phyloP scores from a whole-genome alignment of 2,797 vertebrate species.

The Centropyge bicolor region DNA sequence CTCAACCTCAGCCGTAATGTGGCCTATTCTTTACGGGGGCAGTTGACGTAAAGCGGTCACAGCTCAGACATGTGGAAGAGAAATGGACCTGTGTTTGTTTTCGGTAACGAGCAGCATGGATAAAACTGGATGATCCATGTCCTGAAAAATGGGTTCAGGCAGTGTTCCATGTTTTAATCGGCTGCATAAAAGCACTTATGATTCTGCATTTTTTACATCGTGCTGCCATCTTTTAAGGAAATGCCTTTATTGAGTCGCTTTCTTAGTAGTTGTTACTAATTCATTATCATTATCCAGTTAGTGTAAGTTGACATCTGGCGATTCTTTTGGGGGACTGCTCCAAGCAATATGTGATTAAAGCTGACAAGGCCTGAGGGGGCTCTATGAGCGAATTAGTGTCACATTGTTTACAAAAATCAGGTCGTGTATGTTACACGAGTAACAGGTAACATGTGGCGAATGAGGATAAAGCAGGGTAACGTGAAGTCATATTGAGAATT shows the following conservation, averaged over 20 bases:
- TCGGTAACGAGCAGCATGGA: neutral
- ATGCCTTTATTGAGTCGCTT: neutral
- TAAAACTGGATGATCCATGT: constrained; percentile 8
- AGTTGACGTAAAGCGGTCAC: constrained; percentile 20
- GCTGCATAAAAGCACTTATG: neutral
- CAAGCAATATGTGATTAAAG: constrained; percentile 45
- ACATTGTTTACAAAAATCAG: neutral
- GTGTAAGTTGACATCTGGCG: constrained; percentile 32
- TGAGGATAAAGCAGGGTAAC: neutral
- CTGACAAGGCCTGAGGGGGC: constrained; percentile 38
- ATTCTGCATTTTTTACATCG: constrained; percentile 21
- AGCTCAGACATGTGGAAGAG: constrained; percentile 16
- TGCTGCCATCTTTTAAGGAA: neutral
- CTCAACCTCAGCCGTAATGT: constrained; percentile 6
- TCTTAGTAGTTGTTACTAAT: constrained; percentile 41
- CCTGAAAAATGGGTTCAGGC: neutral
- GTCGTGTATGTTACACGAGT: neutral
- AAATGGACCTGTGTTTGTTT: constrained; percentile 7
- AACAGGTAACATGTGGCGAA: neutral
- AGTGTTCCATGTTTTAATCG: neutral
- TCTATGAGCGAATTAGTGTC: constrained; percentile 31
- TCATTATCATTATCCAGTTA: constrained; percentile 39
- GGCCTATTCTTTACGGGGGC: constrained; percentile 41
- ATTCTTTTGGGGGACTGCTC: constrained; percentile 23
- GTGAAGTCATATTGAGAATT: neutral